Base-by-base conservation (phyloP, 1,140 invertebrate genomes). In the Trachymyrmex cornetzi region DNA sequence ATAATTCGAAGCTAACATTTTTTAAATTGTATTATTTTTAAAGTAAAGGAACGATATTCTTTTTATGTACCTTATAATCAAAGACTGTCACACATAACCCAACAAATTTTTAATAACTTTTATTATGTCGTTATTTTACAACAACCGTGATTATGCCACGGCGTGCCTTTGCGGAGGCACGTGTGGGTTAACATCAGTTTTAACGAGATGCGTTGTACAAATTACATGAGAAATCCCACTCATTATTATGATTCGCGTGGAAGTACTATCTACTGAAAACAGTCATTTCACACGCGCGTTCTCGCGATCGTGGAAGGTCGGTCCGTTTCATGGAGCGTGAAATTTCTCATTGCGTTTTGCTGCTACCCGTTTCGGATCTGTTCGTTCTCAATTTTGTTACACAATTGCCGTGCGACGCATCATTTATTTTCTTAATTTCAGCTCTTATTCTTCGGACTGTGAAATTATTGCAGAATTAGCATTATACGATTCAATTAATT, bases 241-340 rank as follows among this genome's bases (percentile, higher is more conserved):
- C 34, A 50, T 61, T 61, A 55, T 71, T 74, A 59, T 48, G 38
- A 75, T 19, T 69, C 57, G 22, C 55, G 72, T 87, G 84, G 69
- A 89, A 89, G 72, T 90, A 61, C 12, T 87, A 77, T 81, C 69
- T 27, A 12, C 44, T 71, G 24, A n/a, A 74, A 74, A 74, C 2
- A 59, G 55, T 50, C 55, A 63, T 71, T 74, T 84, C 57, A 75
- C 24, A 85, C 72, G n/a, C 55, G 59, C 64, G 63, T 87, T 87
- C 48, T 64, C 3, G 53, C 75, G 34, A 57, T 64, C 14, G n/a
- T 57, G 55, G 81, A 91, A 90, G 86, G 81, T 82, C 89, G 82
- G 34, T 16, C 50, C 44, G 87, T 88, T 91, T 88, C 87, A 44
- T 85, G 69, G 75, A 90, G 88, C 89, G 89, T 90, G 63, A 90